Conservation (phyloP, 2,113 vertebrate species). For the Rhynchomys soricoides region DNA sequence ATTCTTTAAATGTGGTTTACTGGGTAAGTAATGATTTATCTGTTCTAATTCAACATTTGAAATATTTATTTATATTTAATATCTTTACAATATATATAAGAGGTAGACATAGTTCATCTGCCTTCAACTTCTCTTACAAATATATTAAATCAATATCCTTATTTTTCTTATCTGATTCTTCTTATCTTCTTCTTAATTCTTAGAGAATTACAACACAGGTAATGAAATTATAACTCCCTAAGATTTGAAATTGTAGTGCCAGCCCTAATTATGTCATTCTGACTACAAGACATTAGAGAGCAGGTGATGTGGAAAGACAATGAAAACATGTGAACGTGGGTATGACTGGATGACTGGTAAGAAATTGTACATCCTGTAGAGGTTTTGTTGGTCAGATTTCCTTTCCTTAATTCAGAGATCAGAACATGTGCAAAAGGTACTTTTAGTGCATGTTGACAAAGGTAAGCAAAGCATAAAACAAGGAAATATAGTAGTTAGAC, state of each 20-base stretch:
- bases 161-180: not conserved
- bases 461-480: not conserved
- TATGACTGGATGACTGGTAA: not conserved
- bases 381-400: not conserved
- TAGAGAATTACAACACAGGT: not conserved
- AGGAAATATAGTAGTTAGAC: not conserved
- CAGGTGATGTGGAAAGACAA: not conserved
- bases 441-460: not conserved
- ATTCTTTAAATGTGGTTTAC: not conserved
- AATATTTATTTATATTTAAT: not conserved
- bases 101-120: not conserved
- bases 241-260: not conserved
- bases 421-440: not conserved
- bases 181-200: too few species aligned
- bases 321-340: not conserved
- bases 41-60: not conserved
- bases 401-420: not conserved
- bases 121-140: not conserved
- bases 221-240: not conserved
- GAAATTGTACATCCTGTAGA: not conserved
- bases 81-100: not conserved
- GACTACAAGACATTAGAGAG: not conserved
- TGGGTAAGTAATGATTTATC: not conserved
- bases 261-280: not conserved
- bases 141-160: not conserved